Percentiles rank a stretch among this genome's conserved stretches.
These are phyloP conservation scores for Scrobipalpa costella DNA, from an alignment of 2,888 invertebrate species.

Conservation along the genomic window DNA sequence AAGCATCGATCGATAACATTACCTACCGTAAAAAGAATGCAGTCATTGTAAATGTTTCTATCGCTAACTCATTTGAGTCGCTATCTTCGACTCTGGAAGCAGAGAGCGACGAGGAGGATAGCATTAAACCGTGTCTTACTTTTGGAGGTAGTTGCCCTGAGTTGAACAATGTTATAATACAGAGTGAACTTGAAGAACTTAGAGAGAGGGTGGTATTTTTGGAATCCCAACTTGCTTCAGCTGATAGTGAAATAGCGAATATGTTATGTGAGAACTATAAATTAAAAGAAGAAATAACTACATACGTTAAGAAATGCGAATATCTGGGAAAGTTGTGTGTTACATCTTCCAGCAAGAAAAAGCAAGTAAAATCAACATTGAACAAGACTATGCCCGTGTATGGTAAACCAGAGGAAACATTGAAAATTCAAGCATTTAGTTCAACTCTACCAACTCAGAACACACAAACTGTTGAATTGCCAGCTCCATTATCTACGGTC, in stretches of 20 bases:
- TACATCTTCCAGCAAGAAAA: not conserved
- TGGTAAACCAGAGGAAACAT: not conserved
- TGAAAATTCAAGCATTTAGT: not conserved
- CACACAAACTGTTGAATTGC: not conserved
- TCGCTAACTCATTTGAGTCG: not conserved
- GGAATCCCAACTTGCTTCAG: not conserved
- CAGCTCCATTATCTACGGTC: not conserved
- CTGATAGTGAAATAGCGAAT: not conserved
- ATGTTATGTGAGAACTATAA: constrained; percentile 1
- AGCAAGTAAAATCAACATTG: not conserved
- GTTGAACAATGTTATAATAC: not conserved
- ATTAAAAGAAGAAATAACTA: not conserved
- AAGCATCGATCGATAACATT: not conserved
- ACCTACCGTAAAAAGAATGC: not conserved
- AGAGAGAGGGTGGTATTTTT: not conserved
- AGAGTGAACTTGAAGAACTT: not conserved
- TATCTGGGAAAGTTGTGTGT: not conserved
- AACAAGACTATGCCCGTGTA: not conserved
- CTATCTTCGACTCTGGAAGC: not conserved
- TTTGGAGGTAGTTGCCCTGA: constrained; percentile 3
- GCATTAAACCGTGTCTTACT: not conserved
- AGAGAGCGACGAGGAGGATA: not conserved
- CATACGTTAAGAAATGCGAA: constrained; percentile 1
- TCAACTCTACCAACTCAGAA: not conserved
- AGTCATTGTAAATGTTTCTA: not conserved